A percentile compares a stretch with the other conserved stretches of the same genome.
phyloP scores from a whole-genome alignment of 2,113 vertebrate genomes.

The Mola mola region DNA sequence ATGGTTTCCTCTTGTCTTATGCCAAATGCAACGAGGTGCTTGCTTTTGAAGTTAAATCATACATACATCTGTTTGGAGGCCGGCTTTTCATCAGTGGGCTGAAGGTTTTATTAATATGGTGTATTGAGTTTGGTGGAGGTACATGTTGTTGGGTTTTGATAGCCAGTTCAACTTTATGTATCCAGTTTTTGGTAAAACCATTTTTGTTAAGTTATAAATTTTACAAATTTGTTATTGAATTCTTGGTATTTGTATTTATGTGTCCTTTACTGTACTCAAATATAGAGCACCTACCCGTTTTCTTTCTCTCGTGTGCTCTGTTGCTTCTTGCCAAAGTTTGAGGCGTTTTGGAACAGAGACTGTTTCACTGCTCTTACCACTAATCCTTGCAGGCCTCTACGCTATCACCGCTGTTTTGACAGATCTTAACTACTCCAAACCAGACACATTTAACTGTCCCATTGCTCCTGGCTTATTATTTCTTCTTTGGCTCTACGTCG shows the following conservation, averaged over 20 bases:
- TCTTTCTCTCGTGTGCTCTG: background rate
- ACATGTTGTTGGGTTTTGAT: background rate
- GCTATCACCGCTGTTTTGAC: slow-evolving; percentile 44
- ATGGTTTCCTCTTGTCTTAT: slow-evolving; percentile 37
- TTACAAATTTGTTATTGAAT: background rate
- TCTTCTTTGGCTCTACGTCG: slow-evolving; percentile 3
- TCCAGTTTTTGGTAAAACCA: background rate
- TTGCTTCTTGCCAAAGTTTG: slow-evolving; percentile 29
- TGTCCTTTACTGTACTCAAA: background rate
- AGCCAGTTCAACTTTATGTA: background rate
- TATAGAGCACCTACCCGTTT: slow-evolving; percentile 1
- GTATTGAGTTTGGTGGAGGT: slow-evolving; percentile 1
- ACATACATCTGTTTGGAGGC: slow-evolving; percentile 56
- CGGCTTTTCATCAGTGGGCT: slow-evolving; percentile 10
- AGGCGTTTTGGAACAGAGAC: slow-evolving; percentile 37
- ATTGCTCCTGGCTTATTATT: slow-evolving; percentile 30
- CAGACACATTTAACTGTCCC: slow-evolving; percentile 38
- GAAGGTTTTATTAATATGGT: slow-evolving; percentile 20
- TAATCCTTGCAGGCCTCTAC: slow-evolving; percentile 36
- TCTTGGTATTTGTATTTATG: background rate
- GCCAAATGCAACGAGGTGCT: slow-evolving; percentile 57
- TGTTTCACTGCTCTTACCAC: slow-evolving; percentile 21
- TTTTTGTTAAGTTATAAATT: background rate
- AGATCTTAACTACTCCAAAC: slow-evolving; percentile 40
- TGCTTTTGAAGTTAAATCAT: slow-evolving; percentile 64